Evolutionary conservation across 2,888 invertebrate genomes (phyloP), one percentile per base, ranked within the genome.

Genomic region (Amitus sp.): DNA sequence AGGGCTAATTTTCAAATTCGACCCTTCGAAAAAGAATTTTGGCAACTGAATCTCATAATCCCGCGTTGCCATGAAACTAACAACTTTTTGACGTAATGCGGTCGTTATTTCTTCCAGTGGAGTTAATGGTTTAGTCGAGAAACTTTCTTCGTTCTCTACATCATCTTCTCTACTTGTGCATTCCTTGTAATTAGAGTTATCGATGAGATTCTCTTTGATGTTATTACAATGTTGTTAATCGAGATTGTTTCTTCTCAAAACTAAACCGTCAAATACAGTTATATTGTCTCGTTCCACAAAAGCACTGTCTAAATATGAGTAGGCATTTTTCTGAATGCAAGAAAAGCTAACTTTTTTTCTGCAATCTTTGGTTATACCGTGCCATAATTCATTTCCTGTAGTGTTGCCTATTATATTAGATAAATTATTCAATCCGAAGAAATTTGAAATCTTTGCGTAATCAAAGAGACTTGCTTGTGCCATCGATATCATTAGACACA

Each of bases 281-380:
- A 91, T 84, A 76, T 92, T 90, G 73, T 87, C 87, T 18, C 84
- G 83, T 37, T 86, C 85, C 39, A 87, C 86, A 48, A 94, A 83
- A 19, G 88, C 88, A 23, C 87, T 85, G 67, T 90, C 88, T 62
- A 94, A 81, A 73, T 90, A 93, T n/a, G 85, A 83, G 73, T 90
- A 90, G 27, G 93, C 88, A 73, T 90, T 92, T 72, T 89, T 90
- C 73, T 92, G 91, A 53, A 94, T 88, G 77, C 94, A 94, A 66
- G 88, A 87, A 73, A 90, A 85, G 60, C 90, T 86, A 13, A 91
- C 88, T 48, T 85, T 84, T 9, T 83, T 84, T 42, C 86, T 86
- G 76, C 93, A 94, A 74, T 92, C 89, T 63, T 86, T 87, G 50
- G 92, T 84, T 63, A 94, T 85, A 57, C 88, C 88, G 68, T 88